phyloP scores from a whole-genome alignment of 2,888 invertebrate genomes.

The Microctonus hyperodae region DNA sequence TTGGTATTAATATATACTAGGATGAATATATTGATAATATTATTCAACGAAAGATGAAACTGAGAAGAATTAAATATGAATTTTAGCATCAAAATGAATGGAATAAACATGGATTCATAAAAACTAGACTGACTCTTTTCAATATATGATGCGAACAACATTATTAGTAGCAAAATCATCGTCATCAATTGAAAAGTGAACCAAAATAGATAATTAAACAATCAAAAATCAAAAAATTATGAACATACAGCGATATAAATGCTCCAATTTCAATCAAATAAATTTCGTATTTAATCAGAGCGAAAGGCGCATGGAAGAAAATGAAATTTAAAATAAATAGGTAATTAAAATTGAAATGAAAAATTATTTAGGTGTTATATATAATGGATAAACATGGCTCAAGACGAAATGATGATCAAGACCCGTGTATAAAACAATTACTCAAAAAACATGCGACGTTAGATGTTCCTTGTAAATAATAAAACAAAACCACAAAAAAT shows the following conservation, averaged over 20 bases:
- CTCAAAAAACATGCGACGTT: constrained; percentile 45
- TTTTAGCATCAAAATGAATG: neutral
- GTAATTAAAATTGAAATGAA: constrained; percentile 29
- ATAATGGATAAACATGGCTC: constrained; percentile 41
- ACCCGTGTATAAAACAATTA: constrained; percentile 45
- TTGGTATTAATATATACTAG: constrained; percentile 1
- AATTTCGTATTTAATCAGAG: constrained; percentile 14
- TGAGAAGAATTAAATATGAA: neutral
- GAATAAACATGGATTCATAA: neutral
- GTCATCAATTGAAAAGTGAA: neutral
- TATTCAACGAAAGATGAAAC: constrained; percentile 18
- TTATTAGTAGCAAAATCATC: neutral
- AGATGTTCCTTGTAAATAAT: constrained; percentile 59
- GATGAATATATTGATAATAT: constrained; percentile 7
- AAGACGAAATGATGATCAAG: constrained; percentile 44
- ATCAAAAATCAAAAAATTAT: constrained; percentile 22
- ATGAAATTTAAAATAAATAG: constrained; percentile 24
- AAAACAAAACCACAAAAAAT: constrained; percentile 2
- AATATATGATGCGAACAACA: neutral
- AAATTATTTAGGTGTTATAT: constrained; percentile 43
- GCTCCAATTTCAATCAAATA: constrained; percentile 38
- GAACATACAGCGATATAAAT: constrained; percentile 25
- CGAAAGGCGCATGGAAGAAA: constrained; percentile 5
- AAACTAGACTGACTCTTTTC: constrained; percentile 13
- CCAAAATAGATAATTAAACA: neutral